Base-by-base conservation (phyloP, 2,797 vertebrate genomes). In the Odontamblyopus rebecca region DNA sequence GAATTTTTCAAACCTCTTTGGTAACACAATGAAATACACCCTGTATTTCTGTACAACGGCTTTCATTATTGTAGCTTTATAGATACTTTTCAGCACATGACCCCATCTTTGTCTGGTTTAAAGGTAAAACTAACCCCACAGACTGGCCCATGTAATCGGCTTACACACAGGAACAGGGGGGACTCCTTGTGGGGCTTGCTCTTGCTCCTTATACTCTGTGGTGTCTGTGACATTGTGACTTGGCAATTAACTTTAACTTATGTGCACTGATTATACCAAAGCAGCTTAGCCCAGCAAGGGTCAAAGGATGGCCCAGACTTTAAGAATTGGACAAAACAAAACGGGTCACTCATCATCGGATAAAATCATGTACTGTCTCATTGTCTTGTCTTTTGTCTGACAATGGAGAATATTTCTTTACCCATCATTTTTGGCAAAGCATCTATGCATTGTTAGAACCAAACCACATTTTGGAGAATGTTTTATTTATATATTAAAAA, bases 201-300 rank as follows among this genome's bases (percentile, higher is more conserved):
- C 57, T 29, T 60, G 27, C 57, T 57, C 4, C 23, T 54, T 54
- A 23, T 54, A 54, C 53, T 59, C 56, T 60, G 12, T 60, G 57
- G 71, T 82, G 67, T 83, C 77, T 86, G 80, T 92, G 91, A 91
- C 85, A 91, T 88, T 89, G 89, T 90, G 85, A 89, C 89, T 87
- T 81, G 61, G 86, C 85, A 89, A 87, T 91, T 91, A 91, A 88
- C 87, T 90, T 89, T 78, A 90, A 89, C 87, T 89, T 83, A 76
- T 86, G 83, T 89, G 79, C 77, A 89, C 90, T 89, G 84, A 92
- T 89, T 88, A 88, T 75, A 76, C 85, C 83, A 89, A 93, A 91
- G 89, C 80, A 86, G 82, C 79, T 92, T 88, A 89, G 54, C 61
- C 66, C 61, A 84, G 85, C 72, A 88, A 89, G 84, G 89, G 86